A percentile compares a stretch with the other conserved stretches of the same genome.
Evolutionary conservation across 2,113 vertebrate genomes (phyloP).

Genomic region (Dipodomys merriami): DNA sequence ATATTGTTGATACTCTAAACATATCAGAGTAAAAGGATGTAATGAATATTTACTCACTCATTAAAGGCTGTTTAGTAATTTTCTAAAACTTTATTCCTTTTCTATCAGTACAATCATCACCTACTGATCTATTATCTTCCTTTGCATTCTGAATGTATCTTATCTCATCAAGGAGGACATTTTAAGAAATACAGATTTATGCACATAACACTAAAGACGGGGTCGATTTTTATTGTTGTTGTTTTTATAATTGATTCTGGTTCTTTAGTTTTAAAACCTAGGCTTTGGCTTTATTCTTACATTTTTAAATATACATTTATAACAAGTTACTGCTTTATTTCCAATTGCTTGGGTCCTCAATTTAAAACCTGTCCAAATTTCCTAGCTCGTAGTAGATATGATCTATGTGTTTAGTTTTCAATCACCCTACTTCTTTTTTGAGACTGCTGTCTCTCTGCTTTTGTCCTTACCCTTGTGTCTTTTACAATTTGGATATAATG

Average conservation of each 20-base stretch:
- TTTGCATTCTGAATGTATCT: background rate
- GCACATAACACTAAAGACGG: background rate
- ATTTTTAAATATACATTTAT: background rate
- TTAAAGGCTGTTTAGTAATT: background rate
- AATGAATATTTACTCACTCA: background rate
- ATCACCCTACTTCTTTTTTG: background rate
- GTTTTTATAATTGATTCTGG: background rate
- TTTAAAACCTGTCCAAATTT: background rate
- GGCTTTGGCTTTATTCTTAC: background rate
- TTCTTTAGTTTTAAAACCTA: background rate
- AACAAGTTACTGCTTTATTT: too few relatives aligned
- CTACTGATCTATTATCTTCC: background rate
- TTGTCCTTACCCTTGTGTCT: background rate
- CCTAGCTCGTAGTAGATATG: background rate
- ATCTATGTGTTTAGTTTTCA: background rate
- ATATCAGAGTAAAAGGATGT: background rate
- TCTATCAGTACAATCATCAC: background rate
- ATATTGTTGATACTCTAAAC: background rate
- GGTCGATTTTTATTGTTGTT: background rate
- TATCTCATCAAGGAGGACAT: background rate
- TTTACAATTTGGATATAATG: background rate
- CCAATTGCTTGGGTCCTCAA: background rate
- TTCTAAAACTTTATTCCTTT: background rate
- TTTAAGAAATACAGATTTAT: background rate
- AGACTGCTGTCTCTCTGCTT: background rate